These are phyloP conservation scores for Cepaea nemoralis DNA, from an alignment of 1,140 invertebrate species.

Conservation along the genomic window DNA sequence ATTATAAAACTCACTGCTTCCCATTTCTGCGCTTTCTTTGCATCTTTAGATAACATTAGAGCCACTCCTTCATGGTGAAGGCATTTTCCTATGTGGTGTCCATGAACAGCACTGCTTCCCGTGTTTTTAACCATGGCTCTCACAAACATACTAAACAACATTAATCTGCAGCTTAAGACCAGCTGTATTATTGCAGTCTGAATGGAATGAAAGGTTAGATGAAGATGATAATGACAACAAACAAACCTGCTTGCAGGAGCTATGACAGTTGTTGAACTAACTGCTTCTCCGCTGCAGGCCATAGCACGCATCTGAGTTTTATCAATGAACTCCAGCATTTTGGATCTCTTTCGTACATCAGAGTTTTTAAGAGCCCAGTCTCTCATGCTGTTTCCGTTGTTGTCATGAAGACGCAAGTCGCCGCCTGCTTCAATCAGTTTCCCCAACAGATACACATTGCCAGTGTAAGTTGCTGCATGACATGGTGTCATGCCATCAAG, in stretches of 20 bases:
- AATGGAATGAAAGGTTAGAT: not conserved
- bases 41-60: no score
- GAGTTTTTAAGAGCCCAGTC: conserved; percentile 66
- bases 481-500: conserved; percentile 69
- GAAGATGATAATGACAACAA: not conserved
- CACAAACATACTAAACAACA: no score
- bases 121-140: no score
- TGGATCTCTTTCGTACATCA: conserved; percentile 55
- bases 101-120: no score
- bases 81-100: no score
- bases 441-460: conserved; percentile 65
- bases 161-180: no score
- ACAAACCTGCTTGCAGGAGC: not conserved
- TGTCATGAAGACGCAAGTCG: conserved; percentile 72
- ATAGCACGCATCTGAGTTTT: conserved; percentile 57
- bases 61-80: no score
- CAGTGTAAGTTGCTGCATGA: conserved; percentile 70
- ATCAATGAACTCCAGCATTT: conserved; percentile 60
- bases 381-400: conserved; percentile 52
- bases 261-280: not conserved
- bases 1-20: no score
- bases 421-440: conserved; percentile 71
- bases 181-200: no score
- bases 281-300: conserved; percentile 54
- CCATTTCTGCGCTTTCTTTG: no score